Evolutionary conservation across 2,797 vertebrate species (phyloP).

Genomic region (Enteromius fasciolatus): DNA sequence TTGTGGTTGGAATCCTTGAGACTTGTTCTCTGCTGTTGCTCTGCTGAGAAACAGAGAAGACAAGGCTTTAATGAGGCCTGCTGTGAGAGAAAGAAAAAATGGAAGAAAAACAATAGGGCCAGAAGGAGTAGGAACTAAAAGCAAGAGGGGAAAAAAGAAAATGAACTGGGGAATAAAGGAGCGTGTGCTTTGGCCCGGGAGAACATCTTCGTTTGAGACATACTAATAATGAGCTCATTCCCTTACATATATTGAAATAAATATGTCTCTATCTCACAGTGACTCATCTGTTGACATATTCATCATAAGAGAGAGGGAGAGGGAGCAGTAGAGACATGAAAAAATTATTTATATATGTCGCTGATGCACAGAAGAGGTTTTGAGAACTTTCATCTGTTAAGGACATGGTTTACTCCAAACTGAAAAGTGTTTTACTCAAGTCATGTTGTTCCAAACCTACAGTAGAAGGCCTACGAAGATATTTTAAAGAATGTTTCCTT

Average conservation of each 20-base stretch:
- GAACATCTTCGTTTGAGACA: neutral
- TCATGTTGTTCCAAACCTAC: neutral
- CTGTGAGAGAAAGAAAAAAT: conserved; percentile 11
- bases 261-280: neutral
- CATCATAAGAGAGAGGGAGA: conserved; percentile 8
- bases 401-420: neutral
- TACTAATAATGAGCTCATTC: conserved; percentile 4
- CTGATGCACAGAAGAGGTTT: neutral
- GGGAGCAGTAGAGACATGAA: conserved; percentile 7
- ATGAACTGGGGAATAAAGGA: conserved; percentile 15
- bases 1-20: conserved; percentile 48
- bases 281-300: conserved; percentile 34
- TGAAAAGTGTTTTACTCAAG: neutral
- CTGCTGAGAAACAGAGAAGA: conserved; percentile 24
- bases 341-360: conserved; percentile 1
- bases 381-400: neutral
- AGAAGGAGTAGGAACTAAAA: neutral
- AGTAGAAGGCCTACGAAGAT: neutral
- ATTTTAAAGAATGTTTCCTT: neutral
- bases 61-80: conserved; percentile 32
- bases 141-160: neutral
- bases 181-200: neutral
- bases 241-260: neutral
- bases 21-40: conserved; percentile 28
- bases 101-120: conserved; percentile 2